Evolutionary conservation across 2,113 vertebrate species (phyloP), one percentile per base, ranked within the genome.

Genomic region (Halcyon malimbica): DNA sequence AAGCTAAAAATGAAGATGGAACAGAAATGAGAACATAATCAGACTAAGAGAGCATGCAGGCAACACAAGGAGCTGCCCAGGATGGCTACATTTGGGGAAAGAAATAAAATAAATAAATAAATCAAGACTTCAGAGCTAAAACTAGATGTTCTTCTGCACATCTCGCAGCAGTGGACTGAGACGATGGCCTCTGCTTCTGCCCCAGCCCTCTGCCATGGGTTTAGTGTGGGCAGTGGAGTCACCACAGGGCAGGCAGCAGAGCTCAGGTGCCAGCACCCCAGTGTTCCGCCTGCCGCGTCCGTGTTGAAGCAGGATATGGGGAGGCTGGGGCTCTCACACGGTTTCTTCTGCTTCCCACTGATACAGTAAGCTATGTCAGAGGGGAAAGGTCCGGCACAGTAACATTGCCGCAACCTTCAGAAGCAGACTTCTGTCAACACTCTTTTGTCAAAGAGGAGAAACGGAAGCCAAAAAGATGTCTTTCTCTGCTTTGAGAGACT

Each of bases 211-310:
- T 89, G 46, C 24, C 35, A 35, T 1, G 51, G 65, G 26, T 46
- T 79, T 54, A 50, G 29, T 29, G 86, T 1, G 59, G 41, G 7
- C 24, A 25, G 41, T 6, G 23, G 35, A 31, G 12, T 23, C 3
- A 17, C 19, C 2, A 2, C 41, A 62, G 2, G 11, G 26, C 85
- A 54, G 70, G 4, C 56, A 82, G 67, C 26, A 71, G 15, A 42
- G 37, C n/a, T 23, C 35, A 17, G 3, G 3, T 3, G 24, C 16
- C 54, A 56, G 54, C 0, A 1, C 3, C 33, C 21, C 4, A 7
- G 37, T 4, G 29, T 16, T 25, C 42, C 0, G 0, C 53, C 56
- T n/a, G n/a, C 18, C 1, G 4, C 8, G 56, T 29, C 48, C 28
- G 17, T 11, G 53, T 10, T n/a, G 42, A 57, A 26, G 51, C 1